Base-by-base conservation (phyloP, 2,113 vertebrate species). In the Pelvicachromis taeniatus region DNA sequence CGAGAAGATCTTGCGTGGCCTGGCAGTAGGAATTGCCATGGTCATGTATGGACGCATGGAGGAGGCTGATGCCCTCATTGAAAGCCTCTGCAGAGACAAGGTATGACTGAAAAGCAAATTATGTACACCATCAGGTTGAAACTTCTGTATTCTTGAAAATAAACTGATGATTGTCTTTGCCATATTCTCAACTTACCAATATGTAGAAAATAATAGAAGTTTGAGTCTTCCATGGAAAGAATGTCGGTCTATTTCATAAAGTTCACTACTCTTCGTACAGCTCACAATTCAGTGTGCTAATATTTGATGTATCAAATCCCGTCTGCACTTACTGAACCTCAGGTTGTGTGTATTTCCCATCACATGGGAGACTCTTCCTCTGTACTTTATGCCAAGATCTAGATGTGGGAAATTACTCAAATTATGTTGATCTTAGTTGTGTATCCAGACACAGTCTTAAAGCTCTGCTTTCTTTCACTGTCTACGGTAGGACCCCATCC, bases 1-100 rank as follows among this genome's bases (percentile, higher is more conserved):
- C 5, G 99, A 99, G 89, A 99, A 99, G 94, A 99, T 99, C 88
- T 93, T 99, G 86, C 97, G 98, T 11, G 98, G 99, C 2, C 96
- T 99, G 26, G 99, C 99, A 0, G 98, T 99, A 38, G 99, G 99
- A 89, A 99, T 99, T 50, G 98, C 98, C 4, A 56, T 99, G 81
- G 98, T 99, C 48, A 99, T 99, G 99, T 99, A 99, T 0, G 98
- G 98, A 38, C 96, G 99, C 31, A 99, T 99, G 99, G 99, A 99
- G 90, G 99, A 99, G 88, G 99, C 99, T 0, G 99, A 99, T 91
- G 95, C 99, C 7, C 98, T 99, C 59, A 99, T 99, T 59, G 99
- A 99, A 90, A 99, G 98, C 90, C 98, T 99, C 56, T 99, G 99
- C 94, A 97, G 99, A 89, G 99, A 99, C 92, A 99, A 99, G 96